phyloP scores from a whole-genome alignment of 2,888 invertebrate genomes.

The Cephus runcator region DNA sequence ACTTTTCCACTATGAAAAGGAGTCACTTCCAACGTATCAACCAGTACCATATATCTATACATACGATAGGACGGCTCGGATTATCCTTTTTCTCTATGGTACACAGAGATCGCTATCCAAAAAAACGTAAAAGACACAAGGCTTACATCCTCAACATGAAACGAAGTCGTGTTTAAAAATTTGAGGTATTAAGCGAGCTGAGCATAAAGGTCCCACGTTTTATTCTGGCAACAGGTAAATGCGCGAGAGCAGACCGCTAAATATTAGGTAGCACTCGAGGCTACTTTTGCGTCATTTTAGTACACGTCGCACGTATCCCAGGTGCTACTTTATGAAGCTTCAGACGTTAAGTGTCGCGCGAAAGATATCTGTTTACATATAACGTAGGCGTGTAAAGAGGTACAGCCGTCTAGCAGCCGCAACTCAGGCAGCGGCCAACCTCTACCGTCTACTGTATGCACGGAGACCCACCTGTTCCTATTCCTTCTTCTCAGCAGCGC shows the following conservation, averaged over 20 bases:
- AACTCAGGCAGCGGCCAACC: background rate
- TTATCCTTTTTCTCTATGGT: background rate
- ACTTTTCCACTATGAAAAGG: background rate
- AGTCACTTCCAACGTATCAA: background rate
- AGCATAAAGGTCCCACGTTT: background rate
- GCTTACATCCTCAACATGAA: background rate
- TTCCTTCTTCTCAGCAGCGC: background rate
- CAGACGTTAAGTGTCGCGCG: conserved; percentile 26
- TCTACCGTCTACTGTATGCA: background rate
- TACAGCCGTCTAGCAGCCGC: background rate
- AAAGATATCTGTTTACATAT: background rate
- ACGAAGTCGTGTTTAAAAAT: background rate
- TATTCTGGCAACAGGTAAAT: conserved; percentile 20
- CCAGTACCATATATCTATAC: background rate
- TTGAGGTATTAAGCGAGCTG: background rate
- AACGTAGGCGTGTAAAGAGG: background rate
- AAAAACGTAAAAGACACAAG: background rate
- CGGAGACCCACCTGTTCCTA: background rate
- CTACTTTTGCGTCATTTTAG: conserved; percentile 23
- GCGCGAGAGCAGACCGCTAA: conserved; percentile 31
- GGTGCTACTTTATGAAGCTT: conserved; percentile 34
- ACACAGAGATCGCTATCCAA: background rate
- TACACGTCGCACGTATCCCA: conserved; percentile 38
- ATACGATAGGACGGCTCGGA: background rate
- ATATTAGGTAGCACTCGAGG: conserved; percentile 24